These are phyloP conservation scores for Sebastes wilsoni DNA, from an alignment of 2,797 vertebrate genomes.

Conservation along the genomic window DNA sequence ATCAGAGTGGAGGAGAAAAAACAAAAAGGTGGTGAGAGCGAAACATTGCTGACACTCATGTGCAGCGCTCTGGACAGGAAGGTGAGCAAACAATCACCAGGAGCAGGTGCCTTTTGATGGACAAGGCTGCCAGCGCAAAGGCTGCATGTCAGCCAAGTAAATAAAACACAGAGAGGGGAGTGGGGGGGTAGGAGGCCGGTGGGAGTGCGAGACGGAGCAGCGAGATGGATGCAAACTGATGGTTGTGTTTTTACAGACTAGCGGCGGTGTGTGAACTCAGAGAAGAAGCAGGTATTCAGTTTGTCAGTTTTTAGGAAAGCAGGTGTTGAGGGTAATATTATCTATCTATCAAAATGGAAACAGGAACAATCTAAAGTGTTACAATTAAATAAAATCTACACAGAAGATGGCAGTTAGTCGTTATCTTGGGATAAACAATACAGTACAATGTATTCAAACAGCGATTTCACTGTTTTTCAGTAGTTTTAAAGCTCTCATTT, in stretches of 20 bases:
- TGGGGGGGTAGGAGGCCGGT: background rate
- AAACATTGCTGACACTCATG: constrained; percentile 64
- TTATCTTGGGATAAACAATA: background rate
- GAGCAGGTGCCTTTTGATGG: constrained; percentile 81
- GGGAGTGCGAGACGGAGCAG: constrained; percentile 9
- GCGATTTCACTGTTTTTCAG: background rate
- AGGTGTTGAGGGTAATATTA: background rate
- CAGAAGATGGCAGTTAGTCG: background rate
- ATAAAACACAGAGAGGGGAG: constrained; percentile 41
- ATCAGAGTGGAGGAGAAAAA: constrained; percentile 34
- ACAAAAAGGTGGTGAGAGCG: constrained; percentile 39
- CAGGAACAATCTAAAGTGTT: background rate
- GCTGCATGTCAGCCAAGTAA: constrained; percentile 70
- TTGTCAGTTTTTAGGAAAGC: background rate
- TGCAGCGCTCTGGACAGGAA: constrained; percentile 67
- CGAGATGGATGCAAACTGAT: constrained; percentile 56
- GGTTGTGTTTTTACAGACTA: constrained; percentile 32
- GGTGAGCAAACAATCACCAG: constrained; percentile 77
- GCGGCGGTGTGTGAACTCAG: constrained; percentile 16
- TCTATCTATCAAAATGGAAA: background rate
- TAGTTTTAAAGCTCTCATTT: background rate
- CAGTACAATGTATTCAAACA: background rate
- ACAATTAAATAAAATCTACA: background rate
- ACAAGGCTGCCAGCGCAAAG: constrained; percentile 72
- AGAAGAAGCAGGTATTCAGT: background rate